Conservation (phyloP, 2,888 invertebrate species). For the Aphidoletes aphidimyza region DNA sequence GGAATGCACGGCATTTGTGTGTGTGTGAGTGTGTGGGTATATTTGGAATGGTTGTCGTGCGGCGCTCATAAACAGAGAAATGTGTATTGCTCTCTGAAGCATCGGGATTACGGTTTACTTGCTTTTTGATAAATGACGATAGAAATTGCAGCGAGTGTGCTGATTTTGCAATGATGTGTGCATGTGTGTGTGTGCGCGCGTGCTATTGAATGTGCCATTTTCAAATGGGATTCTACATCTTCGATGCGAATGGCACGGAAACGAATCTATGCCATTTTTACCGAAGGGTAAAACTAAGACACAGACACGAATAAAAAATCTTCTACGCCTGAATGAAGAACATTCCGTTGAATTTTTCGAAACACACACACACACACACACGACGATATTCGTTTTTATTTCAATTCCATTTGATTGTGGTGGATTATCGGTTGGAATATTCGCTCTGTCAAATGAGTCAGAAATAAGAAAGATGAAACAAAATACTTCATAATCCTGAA, state of each 20-base stretch:
- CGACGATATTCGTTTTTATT: too few relatives aligned
- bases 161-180: background rate
- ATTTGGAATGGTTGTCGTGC: background rate
- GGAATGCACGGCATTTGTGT: background rate
- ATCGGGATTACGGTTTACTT: conserved; percentile 28
- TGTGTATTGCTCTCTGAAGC: too few relatives aligned
- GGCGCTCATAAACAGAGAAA: too few relatives aligned
- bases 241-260: background rate
- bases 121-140: conserved; percentile 49
- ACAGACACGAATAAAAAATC: background rate
- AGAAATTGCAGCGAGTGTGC: conserved; percentile 10
- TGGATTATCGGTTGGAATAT: conserved; percentile 51
- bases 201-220: background rate
- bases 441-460: conserved; percentile 48
- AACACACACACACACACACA: too few relatives aligned
- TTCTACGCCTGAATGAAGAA: conserved; percentile 18
- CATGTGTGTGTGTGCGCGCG: too few relatives aligned
- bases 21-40: background rate
- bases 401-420: conserved; percentile 44
- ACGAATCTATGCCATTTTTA: background rate
- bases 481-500: conserved; percentile 40
- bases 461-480: conserved; percentile 51
- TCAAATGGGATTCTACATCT: background rate
- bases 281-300: background rate
- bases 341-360: background rate